Percentiles rank a stretch among this genome's conserved stretches.
phyloP scores from a whole-genome alignment of 2,888 invertebrate species.

The Brassicogethes aeneus region DNA sequence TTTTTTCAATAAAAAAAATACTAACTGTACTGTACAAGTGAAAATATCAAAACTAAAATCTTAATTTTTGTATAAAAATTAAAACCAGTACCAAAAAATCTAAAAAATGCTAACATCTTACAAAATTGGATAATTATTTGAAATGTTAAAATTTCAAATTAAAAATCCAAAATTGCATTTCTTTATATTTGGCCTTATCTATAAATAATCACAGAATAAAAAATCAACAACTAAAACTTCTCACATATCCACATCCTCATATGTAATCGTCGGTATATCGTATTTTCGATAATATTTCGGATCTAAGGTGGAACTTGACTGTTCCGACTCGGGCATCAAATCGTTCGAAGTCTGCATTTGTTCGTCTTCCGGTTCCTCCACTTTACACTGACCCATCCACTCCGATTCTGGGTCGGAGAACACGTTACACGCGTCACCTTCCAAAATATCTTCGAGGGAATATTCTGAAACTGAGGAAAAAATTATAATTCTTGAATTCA shows the following conservation, averaged over 20 bases:
- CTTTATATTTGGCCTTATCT: neutral
- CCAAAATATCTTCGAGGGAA: constrained; percentile 48
- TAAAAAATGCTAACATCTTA: too few species aligned
- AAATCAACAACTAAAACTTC: too few species aligned
- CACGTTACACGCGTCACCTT: constrained; percentile 44
- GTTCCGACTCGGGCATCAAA: constrained; percentile 7
- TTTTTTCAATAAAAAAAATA: too few species aligned
- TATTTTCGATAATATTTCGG: constrained; percentile 4
- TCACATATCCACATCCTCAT: neutral
- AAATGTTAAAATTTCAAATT: too few species aligned
- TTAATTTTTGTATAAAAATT: too few species aligned
- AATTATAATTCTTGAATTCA: constrained; percentile 21
- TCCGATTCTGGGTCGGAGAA: constrained; percentile 68
- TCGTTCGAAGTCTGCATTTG: constrained; percentile 3
- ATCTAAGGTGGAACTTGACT: neutral
- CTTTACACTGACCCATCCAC: constrained; percentile 43
- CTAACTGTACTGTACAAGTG: too few species aligned
- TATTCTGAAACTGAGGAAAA: constrained; percentile 40
- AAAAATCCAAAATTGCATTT: too few species aligned
- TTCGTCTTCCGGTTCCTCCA: constrained; percentile 32
- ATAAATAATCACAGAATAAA: neutral
- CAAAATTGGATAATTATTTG: too few species aligned
- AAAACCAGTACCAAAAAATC: too few species aligned
- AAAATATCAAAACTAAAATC: too few species aligned
- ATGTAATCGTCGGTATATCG: neutral